Base-by-base conservation (phyloP, 2,888 invertebrate genomes). In the Lamproptera curius region DNA sequence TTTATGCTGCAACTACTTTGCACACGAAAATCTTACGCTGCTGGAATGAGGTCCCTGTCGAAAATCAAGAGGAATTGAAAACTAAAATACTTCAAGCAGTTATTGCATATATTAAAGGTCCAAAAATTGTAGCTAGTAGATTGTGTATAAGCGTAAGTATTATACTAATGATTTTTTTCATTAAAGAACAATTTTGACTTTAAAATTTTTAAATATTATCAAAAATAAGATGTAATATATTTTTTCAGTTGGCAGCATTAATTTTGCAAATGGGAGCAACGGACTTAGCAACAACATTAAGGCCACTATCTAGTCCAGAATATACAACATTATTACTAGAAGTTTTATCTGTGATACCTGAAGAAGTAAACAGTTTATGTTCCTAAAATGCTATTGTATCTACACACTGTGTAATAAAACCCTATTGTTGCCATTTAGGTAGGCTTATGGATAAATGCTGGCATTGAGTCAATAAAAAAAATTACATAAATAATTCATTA, bases 1-100 rank as follows among this genome's bases (percentile, higher is more conserved):
- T 96, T 82, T 98, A 96, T 89, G 97, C 95, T 46, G 97, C 97
- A 2, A 95, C 95, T 39, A 96, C 96, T 16, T 78, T 98, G 15
- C 95, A 97, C 65, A 92, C 93, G 0, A 98, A 98, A 76, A 91
- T 98, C 42, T 91, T 95, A 61, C 93, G 95, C 68, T 93, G 92
- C 68, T 97, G 96, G 96, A 89, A 91, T 68, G 96, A 97, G 83
- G 91, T 97, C 16, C 96, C 97, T 6, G 87, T 89, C 40, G 93
- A 93, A 52, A 94, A 94, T 66, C 93, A 95, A 73, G 91, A 92
- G 51, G 91, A 91, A 55, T 80, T 97, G 2, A 93, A 93, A 66
- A 92, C 93, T 57, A 93, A 94, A 67, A 89, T 97, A 50, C 79
- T 97, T 10, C 92, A 94, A 68, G 91, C 92, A 42, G 91, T 96